Evolutionary conservation across 2,113 vertebrate species (phyloP).

Genomic region (Progne subis): DNA sequence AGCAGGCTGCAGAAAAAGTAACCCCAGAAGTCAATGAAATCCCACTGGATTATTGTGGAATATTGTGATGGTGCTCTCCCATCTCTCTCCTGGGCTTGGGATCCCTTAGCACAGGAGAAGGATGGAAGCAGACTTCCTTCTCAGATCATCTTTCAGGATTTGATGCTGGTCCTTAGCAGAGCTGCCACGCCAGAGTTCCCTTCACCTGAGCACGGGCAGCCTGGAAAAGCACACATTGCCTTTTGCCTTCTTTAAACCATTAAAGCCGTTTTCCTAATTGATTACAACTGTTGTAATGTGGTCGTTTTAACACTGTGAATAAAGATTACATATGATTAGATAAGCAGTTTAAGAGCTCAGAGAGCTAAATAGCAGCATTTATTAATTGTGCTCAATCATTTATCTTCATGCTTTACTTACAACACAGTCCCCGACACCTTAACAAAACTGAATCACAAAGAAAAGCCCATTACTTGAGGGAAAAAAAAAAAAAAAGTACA

Average conservation of each 20-base stretch:
- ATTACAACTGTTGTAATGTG: neutral
- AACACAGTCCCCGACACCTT: neutral
- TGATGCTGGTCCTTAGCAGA: neutral
- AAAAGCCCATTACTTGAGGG: neutral
- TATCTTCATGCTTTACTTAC: slow-evolving; percentile 19
- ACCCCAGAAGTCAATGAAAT: neutral
- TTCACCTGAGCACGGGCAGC: fast-evolving
- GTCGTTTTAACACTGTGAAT: neutral
- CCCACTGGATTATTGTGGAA: neutral
- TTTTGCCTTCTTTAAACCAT: neutral
- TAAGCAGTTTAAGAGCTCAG: slow-evolving; percentile 22
- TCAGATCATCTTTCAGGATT: too few relatives aligned
- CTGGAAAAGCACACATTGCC: neutral
- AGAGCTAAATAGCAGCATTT: neutral
- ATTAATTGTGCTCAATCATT: slow-evolving; percentile 35
- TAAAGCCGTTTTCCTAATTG: slow-evolving; percentile 20
- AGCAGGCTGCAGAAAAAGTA: neutral
- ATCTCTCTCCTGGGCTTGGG: neutral
- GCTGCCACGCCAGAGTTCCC: neutral
- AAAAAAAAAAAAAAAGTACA: neutral
- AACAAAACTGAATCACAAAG: neutral
- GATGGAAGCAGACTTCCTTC: neutral
- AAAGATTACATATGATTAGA: slow-evolving; percentile 14
- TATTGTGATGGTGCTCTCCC: neutral
- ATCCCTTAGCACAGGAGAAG: neutral